phyloP scores from a whole-genome alignment of 2,888 invertebrate genomes.

The Vesta saturnalis region DNA sequence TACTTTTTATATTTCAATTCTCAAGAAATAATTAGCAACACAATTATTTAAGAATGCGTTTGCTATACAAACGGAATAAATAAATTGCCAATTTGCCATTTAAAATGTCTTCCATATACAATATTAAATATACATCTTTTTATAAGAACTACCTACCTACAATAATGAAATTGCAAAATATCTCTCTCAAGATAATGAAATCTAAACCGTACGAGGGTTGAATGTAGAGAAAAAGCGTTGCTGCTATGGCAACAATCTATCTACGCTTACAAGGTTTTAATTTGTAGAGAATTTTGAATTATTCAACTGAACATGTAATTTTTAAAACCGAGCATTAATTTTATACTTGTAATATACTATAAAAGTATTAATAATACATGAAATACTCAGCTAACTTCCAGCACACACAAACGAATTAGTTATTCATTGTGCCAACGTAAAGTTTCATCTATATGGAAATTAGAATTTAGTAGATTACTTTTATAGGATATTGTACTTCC shows the following conservation, averaged over 20 bases:
- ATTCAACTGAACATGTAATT: constrained; percentile 14
- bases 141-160: constrained; percentile 16
- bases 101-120: neutral
- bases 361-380: neutral
- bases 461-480: constrained; percentile 1
- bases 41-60: too few species aligned
- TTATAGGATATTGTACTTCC: constrained; percentile 1
- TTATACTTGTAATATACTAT: neutral
- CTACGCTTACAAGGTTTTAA: constrained; percentile 16
- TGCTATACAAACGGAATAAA: neutral
- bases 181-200: constrained; percentile 17
- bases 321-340: constrained; percentile 6
- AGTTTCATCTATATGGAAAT: constrained; percentile 8
- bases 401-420: neutral
- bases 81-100: neutral
- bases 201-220: constrained; percentile 21
- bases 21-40: too few species aligned
- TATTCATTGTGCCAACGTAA: constrained; percentile 8
- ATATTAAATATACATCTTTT: neutral
- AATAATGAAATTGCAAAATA: constrained; percentile 24
- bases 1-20: too few species aligned
- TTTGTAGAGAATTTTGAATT: constrained; percentile 25
- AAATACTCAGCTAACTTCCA: neutral
- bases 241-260: constrained; percentile 26
- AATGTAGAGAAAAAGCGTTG: constrained; percentile 19